Evolutionary conservation across 1,140 invertebrate species (phyloP), one percentile per base, ranked within the genome.

Genomic region (Solenopsis invicta): DNA sequence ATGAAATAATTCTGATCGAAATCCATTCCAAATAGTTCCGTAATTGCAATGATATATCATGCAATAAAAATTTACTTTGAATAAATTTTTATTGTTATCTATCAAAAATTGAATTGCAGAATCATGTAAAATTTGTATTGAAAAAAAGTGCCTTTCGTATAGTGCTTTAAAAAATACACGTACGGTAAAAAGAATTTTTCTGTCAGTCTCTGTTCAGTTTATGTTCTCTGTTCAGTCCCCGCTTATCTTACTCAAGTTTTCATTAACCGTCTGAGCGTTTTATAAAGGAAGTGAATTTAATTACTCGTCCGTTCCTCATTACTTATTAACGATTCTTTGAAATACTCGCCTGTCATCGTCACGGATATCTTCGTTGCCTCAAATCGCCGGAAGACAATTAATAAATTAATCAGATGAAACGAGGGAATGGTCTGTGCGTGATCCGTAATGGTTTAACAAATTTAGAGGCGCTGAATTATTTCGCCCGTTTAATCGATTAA

Each of bases 381-480:
- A 45, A 62, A 21, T 77, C 74, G 56, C 13, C 41, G 56, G 75
- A 77, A 77, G 41, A 64, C 56, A 64, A 77, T 77, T 77, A 77
- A 76, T 77, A 77, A 76, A 76, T 77, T 64, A 77, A 77, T 77
- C 56, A 59, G 5, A 12, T 10, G 16, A 77, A 77, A 41, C 41
- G n/a, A 64, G 75, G 41, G 24, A 48, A 64, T 29, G 56, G 56
- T 29, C 24, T 48, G 56, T 29, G 56, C 41, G 41, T 61, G 56
- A 77, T 77, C 56, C n/a, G 9, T 29, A 24, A 75, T 77, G 21
- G n/a, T 64, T 77, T n/a, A 77, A 77, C 56, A 77, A 74, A 56
- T 56, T 41, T 41, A 56, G 13, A 62, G 21, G 21, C 12, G 37
- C 2, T 77, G 18, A 62, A 77, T 62, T 45, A 77, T 77, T 34